phyloP scores from a whole-genome alignment of 2,888 invertebrate species.

The Caenorhabditis sp. region DNA sequence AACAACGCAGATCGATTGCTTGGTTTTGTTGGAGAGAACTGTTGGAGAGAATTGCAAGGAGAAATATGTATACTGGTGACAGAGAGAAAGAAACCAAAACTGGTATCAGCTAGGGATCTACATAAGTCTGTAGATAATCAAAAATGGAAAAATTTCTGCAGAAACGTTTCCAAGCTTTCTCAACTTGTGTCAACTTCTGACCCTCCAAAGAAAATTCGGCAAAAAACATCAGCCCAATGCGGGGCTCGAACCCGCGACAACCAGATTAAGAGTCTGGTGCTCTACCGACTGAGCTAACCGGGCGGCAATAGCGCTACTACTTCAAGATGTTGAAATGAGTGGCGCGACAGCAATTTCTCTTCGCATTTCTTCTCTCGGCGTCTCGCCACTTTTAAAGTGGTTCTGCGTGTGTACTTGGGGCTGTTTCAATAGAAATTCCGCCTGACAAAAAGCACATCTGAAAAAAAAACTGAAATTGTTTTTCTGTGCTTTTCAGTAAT shows the following conservation, averaged over 20 bases:
- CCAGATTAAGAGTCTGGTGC: slow-evolving; percentile 83
- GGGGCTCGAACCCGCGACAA: slow-evolving; percentile 82
- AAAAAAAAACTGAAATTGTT: too few relatives aligned
- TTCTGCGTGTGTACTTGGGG: too few relatives aligned
- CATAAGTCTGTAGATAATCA: too few relatives aligned
- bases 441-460: too few relatives aligned
- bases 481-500: too few relatives aligned
- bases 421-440: too few relatives aligned
- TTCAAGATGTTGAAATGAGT: neutral
- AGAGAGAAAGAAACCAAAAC: neutral
- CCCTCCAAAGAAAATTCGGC: neutral
- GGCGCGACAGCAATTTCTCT: neutral
- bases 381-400: neutral
- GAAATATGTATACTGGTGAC: neutral
- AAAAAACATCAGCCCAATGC: slow-evolving; percentile 75
- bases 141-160: too few relatives aligned
- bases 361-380: neutral
- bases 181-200: neutral
- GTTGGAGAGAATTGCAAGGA: slow-evolving; percentile 1
- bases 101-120: too few relatives aligned
- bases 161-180: neutral
- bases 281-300: slow-evolving; percentile 83
- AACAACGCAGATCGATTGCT: neutral
- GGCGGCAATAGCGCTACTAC: slow-evolving; percentile 49
- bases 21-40: neutral